Base-by-base conservation (phyloP, 2,113 vertebrate species). In the Pyrgilauda ruficollis region DNA sequence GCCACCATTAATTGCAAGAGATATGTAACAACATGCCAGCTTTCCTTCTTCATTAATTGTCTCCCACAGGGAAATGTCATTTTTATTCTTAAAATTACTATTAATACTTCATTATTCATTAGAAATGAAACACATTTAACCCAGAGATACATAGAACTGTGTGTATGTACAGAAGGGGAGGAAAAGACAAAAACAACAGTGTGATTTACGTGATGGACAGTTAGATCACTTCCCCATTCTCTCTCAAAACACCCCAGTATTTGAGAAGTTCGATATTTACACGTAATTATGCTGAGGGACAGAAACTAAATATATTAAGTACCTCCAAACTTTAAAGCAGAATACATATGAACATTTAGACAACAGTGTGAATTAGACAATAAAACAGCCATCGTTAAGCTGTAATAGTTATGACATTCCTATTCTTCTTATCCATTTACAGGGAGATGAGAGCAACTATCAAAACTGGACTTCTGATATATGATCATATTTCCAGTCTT, bases 181-280 rank as follows among this genome's bases (percentile, higher is more conserved):
- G 62, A 77, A 93, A 74, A 92, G 82, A 95, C 85, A 95, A 90
- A 81, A 94, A 33, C 30, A 81, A 66, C 70, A 87, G 44, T 2
- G 21, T 64, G 81, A 73, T 78, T 91, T 87, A 82, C 0, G 0
- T 44, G 64, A 88, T 10, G 37, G 62, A 95, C 78, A 93, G 30
- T 78, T 55, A 61, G 30, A 73, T 52, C 27, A 37, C 47, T 63
- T 85, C 46, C 9, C 20, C 46, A 21, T 68, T 90, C 63, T 81
- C 39, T 75, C 33, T 61, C 22, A 66, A 84, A 88, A 83, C 19
- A 2, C 1, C 1, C 5, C 9, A 58, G 1, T 55, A 77, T 64
- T 77, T 80, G 59, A 80, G 8, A 91, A 68, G 28, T 33, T 43
- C 26, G 9, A 21, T 80, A 87, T 58, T 69, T 62, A 47, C 35